phyloP scores from a whole-genome alignment of 2,797 vertebrate genomes.

The Clarias pachynema region DNA sequence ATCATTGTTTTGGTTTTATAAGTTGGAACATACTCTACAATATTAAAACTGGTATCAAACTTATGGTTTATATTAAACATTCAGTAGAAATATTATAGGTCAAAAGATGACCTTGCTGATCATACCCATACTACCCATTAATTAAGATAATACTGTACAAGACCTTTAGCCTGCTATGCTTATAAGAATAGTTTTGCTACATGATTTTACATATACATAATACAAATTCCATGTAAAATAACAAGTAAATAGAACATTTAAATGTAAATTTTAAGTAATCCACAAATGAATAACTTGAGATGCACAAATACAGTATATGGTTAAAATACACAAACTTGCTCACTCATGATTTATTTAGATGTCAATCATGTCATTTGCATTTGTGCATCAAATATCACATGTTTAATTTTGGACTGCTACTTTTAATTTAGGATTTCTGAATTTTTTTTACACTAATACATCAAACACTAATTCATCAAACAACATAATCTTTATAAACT shows the following conservation, averaged over 20 bases:
- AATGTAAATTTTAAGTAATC: background rate
- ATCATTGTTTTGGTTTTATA: conserved; percentile 5
- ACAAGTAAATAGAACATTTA: background rate
- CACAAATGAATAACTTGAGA: background rate
- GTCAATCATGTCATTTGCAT: background rate
- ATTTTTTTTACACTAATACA: background rate
- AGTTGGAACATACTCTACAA: background rate
- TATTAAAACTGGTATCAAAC: background rate
- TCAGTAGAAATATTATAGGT: background rate
- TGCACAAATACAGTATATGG: background rate
- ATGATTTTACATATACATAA: background rate
- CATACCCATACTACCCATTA: background rate
- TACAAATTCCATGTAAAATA: background rate
- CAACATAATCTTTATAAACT: background rate
- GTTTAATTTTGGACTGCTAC: background rate
- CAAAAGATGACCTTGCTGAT: background rate
- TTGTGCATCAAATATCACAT: background rate
- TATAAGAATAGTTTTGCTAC: background rate
- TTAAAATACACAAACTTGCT: background rate
- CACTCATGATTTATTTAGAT: background rate
- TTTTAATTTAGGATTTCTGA: background rate
- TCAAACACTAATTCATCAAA: background rate
- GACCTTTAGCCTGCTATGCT: background rate
- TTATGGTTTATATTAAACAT: background rate
- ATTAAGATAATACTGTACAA: background rate